Base-by-base conservation (phyloP, 2,888 invertebrate genomes). In the Alentia gelatinosa region DNA sequence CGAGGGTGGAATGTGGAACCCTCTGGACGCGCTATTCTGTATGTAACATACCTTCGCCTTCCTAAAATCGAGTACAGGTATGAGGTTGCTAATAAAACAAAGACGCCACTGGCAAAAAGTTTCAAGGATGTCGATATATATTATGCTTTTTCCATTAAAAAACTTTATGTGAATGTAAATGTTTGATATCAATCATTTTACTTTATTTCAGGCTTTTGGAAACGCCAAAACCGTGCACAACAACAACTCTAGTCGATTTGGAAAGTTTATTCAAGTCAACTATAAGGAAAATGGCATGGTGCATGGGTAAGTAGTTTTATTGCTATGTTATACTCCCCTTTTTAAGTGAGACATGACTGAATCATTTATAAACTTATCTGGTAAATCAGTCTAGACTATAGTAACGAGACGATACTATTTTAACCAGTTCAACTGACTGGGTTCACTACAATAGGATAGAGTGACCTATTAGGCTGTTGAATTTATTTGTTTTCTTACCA, bases 221-320 rank as follows among this genome's bases (percentile, higher is more conserved):
- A 99, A 99, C 96, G 99, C 99, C 0, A 99, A 99, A 97, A 99
- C 99, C 47, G 98, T 99, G 1, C 99, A 99, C 96, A 99, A 99
- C 96, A 99, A 99, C 96, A 99, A 99, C 96, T 98, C 98, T 89
- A 98, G 98, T 97, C 97, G 99, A 92, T 99, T 99, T 96, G 99
- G 99, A 89, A 99, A 99, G 96, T 99, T 99, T 96, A 99, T 99
- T 94, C 99, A 99, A 97, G 98, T 99, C 94, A 98, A 98, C 96
- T 99, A 99, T 96, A 98, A 98, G 96, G 99, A 99, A 97, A 99
- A 99, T 97, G 99, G 99, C 94, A 98, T 99, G 98, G 99, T 99
- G 35, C 98, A 99, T 95, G 99, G 99, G 97, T 97, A 96, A 96
- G 97, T 93, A 35, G n/a, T 4, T n/a, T n/a, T n/a, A n/a, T n/a